Evolutionary conservation across 2,888 invertebrate species (phyloP), one percentile per base, ranked within the genome.

Genomic region (Diarsia dahlii): DNA sequence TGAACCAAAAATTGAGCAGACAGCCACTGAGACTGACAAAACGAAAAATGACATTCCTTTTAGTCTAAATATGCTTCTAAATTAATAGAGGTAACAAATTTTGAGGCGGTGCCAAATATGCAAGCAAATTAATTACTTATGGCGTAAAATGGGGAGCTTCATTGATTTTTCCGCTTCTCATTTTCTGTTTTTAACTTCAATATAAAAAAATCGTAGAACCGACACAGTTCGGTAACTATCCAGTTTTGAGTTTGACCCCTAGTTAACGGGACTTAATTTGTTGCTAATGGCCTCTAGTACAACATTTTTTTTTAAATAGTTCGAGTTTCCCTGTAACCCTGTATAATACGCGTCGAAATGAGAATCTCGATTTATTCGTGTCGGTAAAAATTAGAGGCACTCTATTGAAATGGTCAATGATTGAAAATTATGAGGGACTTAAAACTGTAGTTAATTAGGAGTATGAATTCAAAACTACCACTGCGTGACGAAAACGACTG

Each of bases 401-500:
- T 54, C 20, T 23, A 45, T 68, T 69, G 4, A 50, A 78, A 50
- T 60, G 34, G 58, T 13, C 15, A 58, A 39, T 62, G 20, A 66
- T 60, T 52, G 18, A 39, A 82, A 54, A 52, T 28, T 13, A 60
- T 23, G 28, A 39, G 60, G n/a, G 15, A 56, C 62, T 63, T 34
- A 23, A 56, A 64, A 68, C 48, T 39, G 13, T 45, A 8, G 15
- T 60, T 65, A 71, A 72, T 52, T 60, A 65, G 23, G 34, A n/a
- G 18, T 39, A 54, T 63, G 13, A 62, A 65, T 72, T 39, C 20
- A 50, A 54, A 71, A 71, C 72, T 82, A 54, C 15, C 77, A 71
- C 34, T 50, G 45, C 50, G 78, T 71, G 64, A 68, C 71, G 48
- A 48, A 71, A 82, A 48, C 58, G 50, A 54, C 18, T 6, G 48